These are phyloP conservation scores for Proisotoma minuta DNA, from an alignment of 2,888 invertebrate genomes.

Conservation along the genomic window DNA sequence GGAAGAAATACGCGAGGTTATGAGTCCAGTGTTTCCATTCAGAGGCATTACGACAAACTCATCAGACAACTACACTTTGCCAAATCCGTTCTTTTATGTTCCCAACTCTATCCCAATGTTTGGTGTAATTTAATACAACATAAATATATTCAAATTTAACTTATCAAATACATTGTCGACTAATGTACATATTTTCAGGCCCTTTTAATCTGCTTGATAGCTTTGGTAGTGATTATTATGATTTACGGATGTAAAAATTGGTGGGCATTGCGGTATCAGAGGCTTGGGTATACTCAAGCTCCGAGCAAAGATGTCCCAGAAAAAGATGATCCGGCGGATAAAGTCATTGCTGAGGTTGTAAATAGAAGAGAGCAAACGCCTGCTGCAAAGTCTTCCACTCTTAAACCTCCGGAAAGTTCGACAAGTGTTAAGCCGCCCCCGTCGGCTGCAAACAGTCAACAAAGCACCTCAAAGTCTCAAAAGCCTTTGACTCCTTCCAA, in stretches of 20 bases:
- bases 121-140: too few species aligned
- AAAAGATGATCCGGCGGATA: neutral
- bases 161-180: too few species aligned
- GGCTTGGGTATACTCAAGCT: neutral
- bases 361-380: constrained; percentile 3
- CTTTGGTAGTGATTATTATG: neutral
- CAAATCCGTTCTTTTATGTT: too few species aligned
- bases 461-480: neutral
- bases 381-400: neutral
- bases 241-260: neutral
- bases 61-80: too few species aligned
- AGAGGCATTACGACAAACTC: neutral
- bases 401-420: neutral
- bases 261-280: neutral
- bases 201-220: neutral
- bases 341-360: neutral
- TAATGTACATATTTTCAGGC: too few species aligned
- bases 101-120: too few species aligned
- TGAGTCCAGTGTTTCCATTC: neutral
- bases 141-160: too few species aligned
- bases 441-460: too few species aligned
- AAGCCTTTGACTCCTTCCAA: neutral
- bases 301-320: neutral
- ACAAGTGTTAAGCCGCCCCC: too few species aligned
- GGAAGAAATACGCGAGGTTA: neutral